These are phyloP conservation scores for Drosophila mercatorum DNA, from an alignment of 2,888 invertebrate genomes.

Conservation along the genomic window DNA sequence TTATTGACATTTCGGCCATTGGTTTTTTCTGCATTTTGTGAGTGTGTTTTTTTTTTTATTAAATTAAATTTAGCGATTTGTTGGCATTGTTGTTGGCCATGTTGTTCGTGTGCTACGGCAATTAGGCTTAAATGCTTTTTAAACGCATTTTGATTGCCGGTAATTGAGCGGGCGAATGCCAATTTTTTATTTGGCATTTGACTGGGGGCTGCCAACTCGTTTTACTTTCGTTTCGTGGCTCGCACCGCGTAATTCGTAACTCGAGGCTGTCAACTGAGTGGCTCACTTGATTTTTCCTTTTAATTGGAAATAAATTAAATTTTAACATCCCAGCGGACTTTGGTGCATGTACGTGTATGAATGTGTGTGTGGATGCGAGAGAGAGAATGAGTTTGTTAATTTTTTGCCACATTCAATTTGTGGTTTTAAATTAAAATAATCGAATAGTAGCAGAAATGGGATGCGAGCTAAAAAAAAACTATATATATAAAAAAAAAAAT, in stretches of 20 bases:
- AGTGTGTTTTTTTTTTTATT: background rate
- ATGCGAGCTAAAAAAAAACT: constrained; percentile 10
- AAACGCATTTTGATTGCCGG: constrained; percentile 74
- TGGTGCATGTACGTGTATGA: background rate
- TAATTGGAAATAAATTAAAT: constrained; percentile 67
- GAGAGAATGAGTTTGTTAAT: constrained; percentile 11
- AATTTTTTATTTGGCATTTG: constrained; percentile 48
- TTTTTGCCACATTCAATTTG: constrained; percentile 63
- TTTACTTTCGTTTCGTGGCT: constrained; percentile 11
- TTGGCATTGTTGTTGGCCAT: constrained; percentile 9
- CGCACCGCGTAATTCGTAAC: constrained; percentile 10
- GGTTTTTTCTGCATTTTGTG: background rate
- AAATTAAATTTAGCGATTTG: constrained; percentile 14
- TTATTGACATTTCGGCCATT: constrained; percentile 5
- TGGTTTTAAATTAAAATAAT: constrained; percentile 65
- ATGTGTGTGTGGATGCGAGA: background rate
- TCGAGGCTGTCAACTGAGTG: constrained; percentile 43
- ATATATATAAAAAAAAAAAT: background rate
- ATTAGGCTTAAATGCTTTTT: constrained; percentile 73
- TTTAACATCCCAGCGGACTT: constrained; percentile 28
- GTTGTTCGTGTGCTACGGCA: constrained; percentile 36
- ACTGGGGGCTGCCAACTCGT: constrained; percentile 42
- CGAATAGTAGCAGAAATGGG: constrained; percentile 42
- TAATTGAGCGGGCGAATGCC: constrained; percentile 58
- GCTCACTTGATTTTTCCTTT: constrained; percentile 44